Percentiles rank a stretch among this genome's conserved stretches.
Conservation (phyloP, 2,888 invertebrate species). For the Netelia melanura region DNA sequence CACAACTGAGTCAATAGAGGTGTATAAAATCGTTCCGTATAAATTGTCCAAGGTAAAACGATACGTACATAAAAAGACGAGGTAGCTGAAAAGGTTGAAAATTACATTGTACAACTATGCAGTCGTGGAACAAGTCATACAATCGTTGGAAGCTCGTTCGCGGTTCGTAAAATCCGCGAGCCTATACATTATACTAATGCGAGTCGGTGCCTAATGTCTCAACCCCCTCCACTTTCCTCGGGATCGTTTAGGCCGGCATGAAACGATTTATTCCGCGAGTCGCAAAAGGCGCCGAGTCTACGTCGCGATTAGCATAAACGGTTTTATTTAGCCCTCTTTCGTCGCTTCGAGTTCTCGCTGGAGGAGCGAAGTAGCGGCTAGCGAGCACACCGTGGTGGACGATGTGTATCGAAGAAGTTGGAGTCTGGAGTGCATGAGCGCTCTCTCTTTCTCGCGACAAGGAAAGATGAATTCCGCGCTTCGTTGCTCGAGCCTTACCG, state of each 20-base stretch:
- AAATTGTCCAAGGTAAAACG: slow-evolving; percentile 51
- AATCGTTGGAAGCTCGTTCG: slow-evolving; percentile 60
- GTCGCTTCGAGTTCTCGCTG: slow-evolving; percentile 38
- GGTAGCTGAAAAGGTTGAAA: slow-evolving; percentile 21
- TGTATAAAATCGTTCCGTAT: slow-evolving; percentile 44
- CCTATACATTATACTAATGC: slow-evolving; percentile 52
- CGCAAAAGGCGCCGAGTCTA: background rate
- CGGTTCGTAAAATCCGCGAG: slow-evolving; percentile 69
- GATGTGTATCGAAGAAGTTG: slow-evolving; percentile 48
- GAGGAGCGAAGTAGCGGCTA: background rate
- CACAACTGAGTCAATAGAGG: slow-evolving; percentile 71
- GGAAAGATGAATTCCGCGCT: slow-evolving; percentile 66
- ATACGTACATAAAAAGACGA: slow-evolving; percentile 41
- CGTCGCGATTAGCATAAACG: slow-evolving; percentile 74
- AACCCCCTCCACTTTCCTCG: background rate
- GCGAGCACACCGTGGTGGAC: slow-evolving; percentile 10
- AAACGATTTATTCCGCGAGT: slow-evolving; percentile 70
- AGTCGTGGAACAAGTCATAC: background rate
- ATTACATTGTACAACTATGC: slow-evolving; percentile 9
- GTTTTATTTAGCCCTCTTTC: slow-evolving; percentile 71
- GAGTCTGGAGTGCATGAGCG: background rate
- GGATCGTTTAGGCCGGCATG: slow-evolving; percentile 64
- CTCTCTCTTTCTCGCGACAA: slow-evolving; percentile 42
- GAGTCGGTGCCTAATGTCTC: slow-evolving; percentile 59
- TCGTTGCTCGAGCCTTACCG: slow-evolving; percentile 59